Evolutionary conservation across 2,113 vertebrate species (phyloP).

Genomic region (Pseudorasbora parva): DNA sequence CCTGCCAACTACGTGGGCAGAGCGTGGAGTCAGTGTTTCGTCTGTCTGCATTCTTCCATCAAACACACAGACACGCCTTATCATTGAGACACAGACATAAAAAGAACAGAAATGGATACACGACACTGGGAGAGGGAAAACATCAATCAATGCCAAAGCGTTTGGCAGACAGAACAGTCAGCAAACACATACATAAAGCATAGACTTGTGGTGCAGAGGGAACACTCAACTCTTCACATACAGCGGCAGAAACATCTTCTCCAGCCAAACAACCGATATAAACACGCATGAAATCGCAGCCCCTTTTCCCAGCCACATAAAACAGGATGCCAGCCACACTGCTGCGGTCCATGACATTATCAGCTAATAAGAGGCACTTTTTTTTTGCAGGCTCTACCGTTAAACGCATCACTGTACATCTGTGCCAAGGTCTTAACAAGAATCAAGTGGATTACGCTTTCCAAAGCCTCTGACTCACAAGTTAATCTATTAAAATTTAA

Average conservation of each 20-base stretch:
- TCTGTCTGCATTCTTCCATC: slow-evolving; percentile 52
- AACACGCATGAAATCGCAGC: slow-evolving; percentile 26
- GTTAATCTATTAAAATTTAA: slow-evolving; percentile 48
- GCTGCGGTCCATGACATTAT: slow-evolving; percentile 21
- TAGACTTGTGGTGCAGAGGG: neutral
- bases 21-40: slow-evolving; percentile 37
- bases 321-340: slow-evolving; percentile 19
- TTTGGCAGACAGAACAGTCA: slow-evolving; percentile 29
- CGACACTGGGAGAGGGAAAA: slow-evolving; percentile 48
- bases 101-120: slow-evolving; percentile 47
- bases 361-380: slow-evolving; percentile 29
- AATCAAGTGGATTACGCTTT: slow-evolving; percentile 37
- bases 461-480: slow-evolving; percentile 49
- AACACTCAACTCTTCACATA: slow-evolving; percentile 18
- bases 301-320: slow-evolving; percentile 46
- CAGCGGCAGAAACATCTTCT: neutral
- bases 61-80: slow-evolving; percentile 46
- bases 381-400: slow-evolving; percentile 39
- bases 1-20: slow-evolving; percentile 47
- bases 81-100: slow-evolving; percentile 54
- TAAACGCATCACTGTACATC: slow-evolving; percentile 40
- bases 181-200: slow-evolving; percentile 37
- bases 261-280: slow-evolving; percentile 23
- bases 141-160: slow-evolving; percentile 50
- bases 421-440: slow-evolving; percentile 27